phyloP scores from a whole-genome alignment of 2,888 invertebrate species.

The Patella caerulea region DNA sequence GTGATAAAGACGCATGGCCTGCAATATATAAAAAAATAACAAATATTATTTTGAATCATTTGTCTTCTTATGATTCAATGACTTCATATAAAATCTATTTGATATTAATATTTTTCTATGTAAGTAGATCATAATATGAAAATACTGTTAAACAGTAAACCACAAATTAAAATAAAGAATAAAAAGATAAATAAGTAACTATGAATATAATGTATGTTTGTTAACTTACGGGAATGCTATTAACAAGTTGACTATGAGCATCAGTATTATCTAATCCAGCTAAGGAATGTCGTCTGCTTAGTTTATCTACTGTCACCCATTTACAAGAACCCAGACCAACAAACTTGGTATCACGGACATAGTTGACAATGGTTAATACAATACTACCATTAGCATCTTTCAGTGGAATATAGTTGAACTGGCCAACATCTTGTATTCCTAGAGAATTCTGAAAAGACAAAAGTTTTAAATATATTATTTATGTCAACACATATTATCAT shows the following conservation, averaged over 20 bases:
- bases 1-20: conserved; percentile 79
- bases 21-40: conserved; percentile 38
- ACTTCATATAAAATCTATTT: not conserved
- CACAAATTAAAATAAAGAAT: too few species aligned
- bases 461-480: conserved; percentile 15
- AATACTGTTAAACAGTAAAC: not conserved
- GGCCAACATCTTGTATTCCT: conserved; percentile 93
- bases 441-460: conserved; percentile 80
- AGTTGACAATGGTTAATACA: conserved; percentile 86
- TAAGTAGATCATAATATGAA: not conserved
- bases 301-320: conserved; percentile 91
- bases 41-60: not conserved
- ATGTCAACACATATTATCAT: not conserved
- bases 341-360: conserved; percentile 84
- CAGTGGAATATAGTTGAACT: conserved; percentile 92
- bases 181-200: too few species aligned
- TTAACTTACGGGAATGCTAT: conserved; percentile 81
- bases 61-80: not conserved
- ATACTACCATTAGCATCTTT: conserved; percentile 90
- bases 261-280: conserved; percentile 69
- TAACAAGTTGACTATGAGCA: conserved; percentile 68
- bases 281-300: conserved; percentile 80
- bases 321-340: conserved; percentile 85
- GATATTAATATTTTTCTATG: not conserved
- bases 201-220: too few species aligned